phyloP scores from a whole-genome alignment of 2,888 invertebrate genomes.

The Amblyjoppa proteus region DNA sequence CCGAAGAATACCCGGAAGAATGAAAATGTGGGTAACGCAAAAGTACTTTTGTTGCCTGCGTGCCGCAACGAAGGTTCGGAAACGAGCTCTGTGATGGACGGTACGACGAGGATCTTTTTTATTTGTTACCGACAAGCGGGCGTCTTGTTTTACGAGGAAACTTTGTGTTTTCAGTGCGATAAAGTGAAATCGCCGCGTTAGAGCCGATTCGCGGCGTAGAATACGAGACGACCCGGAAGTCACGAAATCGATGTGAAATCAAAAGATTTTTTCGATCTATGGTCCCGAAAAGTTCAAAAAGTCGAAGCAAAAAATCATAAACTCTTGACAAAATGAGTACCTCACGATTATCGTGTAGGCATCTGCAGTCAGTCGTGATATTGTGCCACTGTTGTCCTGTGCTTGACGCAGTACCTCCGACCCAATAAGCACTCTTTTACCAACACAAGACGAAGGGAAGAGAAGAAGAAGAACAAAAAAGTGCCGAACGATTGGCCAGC shows the following conservation, averaged over 20 bases:
- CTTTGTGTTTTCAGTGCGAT: background rate
- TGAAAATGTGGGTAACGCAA: background rate
- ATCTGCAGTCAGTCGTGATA: background rate
- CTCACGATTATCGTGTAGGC: slow-evolving; percentile 10
- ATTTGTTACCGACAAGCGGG: background rate
- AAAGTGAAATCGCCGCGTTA: background rate
- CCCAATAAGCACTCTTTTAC: slow-evolving; percentile 31
- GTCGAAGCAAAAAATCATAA: background rate
- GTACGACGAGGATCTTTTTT: background rate
- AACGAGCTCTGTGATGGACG: background rate
- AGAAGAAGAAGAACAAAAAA: background rate
- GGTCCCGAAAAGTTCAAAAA: background rate
- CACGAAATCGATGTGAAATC: background rate
- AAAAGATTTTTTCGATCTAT: background rate
- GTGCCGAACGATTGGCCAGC: slow-evolving; percentile 73
- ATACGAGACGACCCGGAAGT: background rate
- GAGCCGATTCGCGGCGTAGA: background rate
- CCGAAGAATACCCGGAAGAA: slow-evolving; percentile 20
- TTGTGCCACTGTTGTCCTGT: background rate
- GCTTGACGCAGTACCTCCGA: slow-evolving; percentile 8
- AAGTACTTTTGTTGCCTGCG: background rate
- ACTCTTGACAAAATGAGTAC: background rate
- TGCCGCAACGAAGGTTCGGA: background rate
- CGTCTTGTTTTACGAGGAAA: background rate
- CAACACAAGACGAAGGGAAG: slow-evolving; percentile 15